Evolutionary conservation across 23 tunicate genomes (phyloP).

Genomic region (Diplosoma virens): DNA sequence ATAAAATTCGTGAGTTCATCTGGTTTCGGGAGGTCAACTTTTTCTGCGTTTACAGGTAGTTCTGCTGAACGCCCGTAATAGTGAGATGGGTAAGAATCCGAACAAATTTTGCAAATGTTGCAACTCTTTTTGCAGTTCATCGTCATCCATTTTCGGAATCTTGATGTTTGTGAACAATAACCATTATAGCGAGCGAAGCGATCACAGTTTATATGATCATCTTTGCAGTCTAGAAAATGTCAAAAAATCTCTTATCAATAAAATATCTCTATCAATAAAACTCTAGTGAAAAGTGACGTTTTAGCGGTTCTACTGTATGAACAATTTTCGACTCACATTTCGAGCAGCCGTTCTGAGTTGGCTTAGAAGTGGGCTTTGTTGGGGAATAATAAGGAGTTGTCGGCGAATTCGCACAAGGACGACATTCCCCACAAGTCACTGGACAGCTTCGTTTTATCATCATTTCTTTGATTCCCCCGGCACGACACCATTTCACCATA

Average conservation of each 20-base stretch:
- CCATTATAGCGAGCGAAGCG: background rate
- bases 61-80: too few species aligned
- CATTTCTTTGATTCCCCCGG: background rate
- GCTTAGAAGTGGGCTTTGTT: background rate
- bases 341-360: background rate
- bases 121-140: constrained; percentile 4
- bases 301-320: too few species aligned
- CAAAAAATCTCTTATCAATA: too few species aligned
- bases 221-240: constrained; percentile 1
- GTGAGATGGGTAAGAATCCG: too few species aligned
- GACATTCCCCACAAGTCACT: background rate
- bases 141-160: background rate
- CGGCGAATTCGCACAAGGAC: background rate
- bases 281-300: too few species aligned
- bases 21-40: too few species aligned
- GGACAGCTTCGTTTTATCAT: background rate
- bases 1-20: too few species aligned
- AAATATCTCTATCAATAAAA: too few species aligned
- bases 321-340: too few species aligned
- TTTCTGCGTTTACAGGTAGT: too few species aligned
- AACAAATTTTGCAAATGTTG: background rate
- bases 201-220: background rate
- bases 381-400: background rate
- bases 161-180: background rate
- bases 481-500: background rate